Evolutionary conservation across 1,140 invertebrate species (phyloP).

Genomic region (Pseudomyrmex flavicornis): DNA sequence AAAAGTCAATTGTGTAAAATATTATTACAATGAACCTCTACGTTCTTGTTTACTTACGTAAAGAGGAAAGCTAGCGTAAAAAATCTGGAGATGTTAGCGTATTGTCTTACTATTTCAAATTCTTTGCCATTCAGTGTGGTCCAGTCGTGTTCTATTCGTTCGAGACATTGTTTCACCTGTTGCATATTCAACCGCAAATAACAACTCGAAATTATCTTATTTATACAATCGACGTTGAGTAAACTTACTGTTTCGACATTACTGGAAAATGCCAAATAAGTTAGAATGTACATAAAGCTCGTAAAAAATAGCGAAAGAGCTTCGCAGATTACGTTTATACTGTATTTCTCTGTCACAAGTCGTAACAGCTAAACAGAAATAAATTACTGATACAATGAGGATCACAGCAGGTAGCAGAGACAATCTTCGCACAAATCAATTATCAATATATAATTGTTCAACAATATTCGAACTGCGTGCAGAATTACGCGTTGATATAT

Average conservation of each 20-base stretch:
- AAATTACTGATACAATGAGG: too few species aligned
- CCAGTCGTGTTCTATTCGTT: slow-evolving; percentile 15
- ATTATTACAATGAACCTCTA: too few species aligned
- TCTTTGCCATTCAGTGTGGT: slow-evolving; percentile 8
- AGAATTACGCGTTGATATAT: too few species aligned
- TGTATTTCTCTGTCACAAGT: background rate
- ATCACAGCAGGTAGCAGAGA: too few species aligned
- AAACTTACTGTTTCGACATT: background rate
- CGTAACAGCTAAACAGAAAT: too few species aligned
- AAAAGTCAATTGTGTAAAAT: too few species aligned
- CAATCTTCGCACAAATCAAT: too few species aligned
- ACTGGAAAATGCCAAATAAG: background rate
- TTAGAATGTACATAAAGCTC: background rate
- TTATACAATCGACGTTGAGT: background rate
- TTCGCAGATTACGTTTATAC: background rate
- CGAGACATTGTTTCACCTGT: background rate
- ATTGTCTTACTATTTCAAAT: slow-evolving; percentile 1
- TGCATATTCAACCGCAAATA: background rate
- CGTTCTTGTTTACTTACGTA: background rate
- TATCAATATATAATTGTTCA: too few species aligned
- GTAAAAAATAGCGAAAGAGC: background rate
- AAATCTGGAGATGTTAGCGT: background rate
- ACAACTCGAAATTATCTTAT: background rate
- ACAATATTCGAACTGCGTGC: too few species aligned
- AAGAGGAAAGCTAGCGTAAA: background rate